A percentile compares a stretch with the other conserved stretches of the same genome.
Evolutionary conservation across 2,113 vertebrate genomes (phyloP).

Genomic region (Lamprologus lemairii): DNA sequence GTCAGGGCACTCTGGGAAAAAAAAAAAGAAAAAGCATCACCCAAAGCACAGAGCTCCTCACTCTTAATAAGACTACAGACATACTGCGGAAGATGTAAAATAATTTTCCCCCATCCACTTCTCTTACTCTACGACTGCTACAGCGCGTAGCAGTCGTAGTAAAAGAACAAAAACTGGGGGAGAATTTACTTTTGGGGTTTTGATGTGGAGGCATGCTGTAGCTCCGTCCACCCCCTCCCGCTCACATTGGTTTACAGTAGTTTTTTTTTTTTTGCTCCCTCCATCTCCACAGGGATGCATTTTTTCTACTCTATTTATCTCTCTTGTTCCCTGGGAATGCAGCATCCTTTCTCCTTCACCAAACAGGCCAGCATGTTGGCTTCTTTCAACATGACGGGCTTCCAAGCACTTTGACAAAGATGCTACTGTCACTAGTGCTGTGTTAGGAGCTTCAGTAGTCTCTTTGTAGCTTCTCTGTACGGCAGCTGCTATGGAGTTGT

Average conservation of each 20-base stretch:
- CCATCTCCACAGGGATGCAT: constrained; percentile 32
- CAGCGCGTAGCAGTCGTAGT: neutral
- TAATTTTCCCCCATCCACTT: neutral
- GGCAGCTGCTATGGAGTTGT: neutral
- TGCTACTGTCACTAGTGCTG: constrained; percentile 40
- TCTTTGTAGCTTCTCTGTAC: constrained; percentile 35
- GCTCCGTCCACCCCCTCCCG: neutral
- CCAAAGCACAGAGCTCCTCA: constrained; percentile 40
- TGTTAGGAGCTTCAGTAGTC: constrained; percentile 32
- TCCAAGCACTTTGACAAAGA: constrained; percentile 44
- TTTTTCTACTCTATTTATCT: constrained; percentile 48
- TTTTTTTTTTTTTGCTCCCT: constrained; percentile 16
- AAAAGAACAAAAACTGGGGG: constrained; percentile 3
- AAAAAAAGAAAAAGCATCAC: constrained; percentile 24
- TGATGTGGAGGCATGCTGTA: constrained; percentile 21
- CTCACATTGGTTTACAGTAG: constrained; percentile 40
- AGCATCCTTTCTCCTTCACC: constrained; percentile 41
- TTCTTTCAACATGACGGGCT: constrained; percentile 33
- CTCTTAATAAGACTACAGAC: constrained; percentile 60
- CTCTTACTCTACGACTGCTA: neutral
- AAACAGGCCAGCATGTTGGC: constrained; percentile 52
- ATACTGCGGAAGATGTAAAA: constrained; percentile 51
- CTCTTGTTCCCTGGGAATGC: constrained; percentile 47
- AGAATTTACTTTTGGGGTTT: constrained; percentile 13
- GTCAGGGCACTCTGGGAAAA: constrained; percentile 16